Conservation (phyloP, 2,888 invertebrate species). For the Andrena dorsata region DNA sequence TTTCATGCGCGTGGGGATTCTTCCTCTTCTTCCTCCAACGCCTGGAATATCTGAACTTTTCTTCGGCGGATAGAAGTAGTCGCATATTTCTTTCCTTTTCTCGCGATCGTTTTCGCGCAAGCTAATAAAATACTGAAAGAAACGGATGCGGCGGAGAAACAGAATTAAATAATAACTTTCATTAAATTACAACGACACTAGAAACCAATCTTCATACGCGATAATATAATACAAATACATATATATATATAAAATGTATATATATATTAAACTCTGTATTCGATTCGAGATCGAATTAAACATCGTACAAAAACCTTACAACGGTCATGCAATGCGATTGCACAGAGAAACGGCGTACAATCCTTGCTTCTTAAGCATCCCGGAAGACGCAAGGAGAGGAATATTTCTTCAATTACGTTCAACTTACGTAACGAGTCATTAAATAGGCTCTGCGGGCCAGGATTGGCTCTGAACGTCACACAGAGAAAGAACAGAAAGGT, state of each 20-base stretch:
- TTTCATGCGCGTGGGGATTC: neutral
- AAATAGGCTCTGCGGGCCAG: constrained; percentile 24
- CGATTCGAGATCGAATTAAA: constrained; percentile 67
- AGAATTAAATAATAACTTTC: constrained; percentile 74
- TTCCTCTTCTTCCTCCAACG: neutral
- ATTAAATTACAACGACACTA: constrained; percentile 72
- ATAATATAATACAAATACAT: constrained; percentile 64
- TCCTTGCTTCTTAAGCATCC: constrained; percentile 3
- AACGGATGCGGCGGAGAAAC: constrained; percentile 52
- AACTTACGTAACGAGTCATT: constrained; percentile 39
- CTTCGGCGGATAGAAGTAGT: constrained; percentile 6
- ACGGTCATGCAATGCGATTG: constrained; percentile 58
- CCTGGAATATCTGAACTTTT: constrained; percentile 21
- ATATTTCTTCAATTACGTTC: constrained; percentile 49
- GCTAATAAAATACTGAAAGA: constrained; percentile 60
- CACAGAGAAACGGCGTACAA: constrained; percentile 26
- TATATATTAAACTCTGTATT: constrained; percentile 72
- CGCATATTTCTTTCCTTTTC: neutral
- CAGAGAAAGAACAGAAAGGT: no score
- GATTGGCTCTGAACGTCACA: constrained; percentile 10
- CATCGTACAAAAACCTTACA: constrained; percentile 53
- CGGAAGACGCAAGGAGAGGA: constrained; percentile 34
- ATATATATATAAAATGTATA: constrained; percentile 58
- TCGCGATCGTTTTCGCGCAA: constrained; percentile 9
- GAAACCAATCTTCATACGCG: constrained; percentile 67